Conservation (phyloP, 1,140 invertebrate species). For the Colletes latitarsis region DNA sequence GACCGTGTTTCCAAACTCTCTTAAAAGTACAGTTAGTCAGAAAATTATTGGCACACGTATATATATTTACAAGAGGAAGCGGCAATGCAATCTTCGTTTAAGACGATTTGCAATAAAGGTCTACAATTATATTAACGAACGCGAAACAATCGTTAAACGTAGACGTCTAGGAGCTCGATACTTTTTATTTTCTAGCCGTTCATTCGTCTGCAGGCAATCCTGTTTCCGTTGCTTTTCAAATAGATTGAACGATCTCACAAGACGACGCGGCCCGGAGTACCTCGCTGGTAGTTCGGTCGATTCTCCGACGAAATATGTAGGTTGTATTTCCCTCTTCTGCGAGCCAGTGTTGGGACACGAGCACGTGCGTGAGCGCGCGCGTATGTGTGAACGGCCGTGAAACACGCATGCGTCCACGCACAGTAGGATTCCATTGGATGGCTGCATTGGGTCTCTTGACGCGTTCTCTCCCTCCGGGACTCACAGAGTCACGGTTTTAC, state of each 20-base stretch:
- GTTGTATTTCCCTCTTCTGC: constrained; percentile 1
- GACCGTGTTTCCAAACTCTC: too few species aligned
- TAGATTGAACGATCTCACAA: constrained; percentile 8
- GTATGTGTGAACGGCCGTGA: background rate
- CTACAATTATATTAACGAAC: too few species aligned
- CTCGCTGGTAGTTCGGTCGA: constrained; percentile 10
- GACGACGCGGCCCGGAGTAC: background rate
- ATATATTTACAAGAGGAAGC: too few species aligned
- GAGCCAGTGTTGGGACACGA: background rate
- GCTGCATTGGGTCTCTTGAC: background rate
- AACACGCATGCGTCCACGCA: constrained; percentile 21
- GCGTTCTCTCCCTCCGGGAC: background rate
- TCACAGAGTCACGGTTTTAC: constrained; percentile 3
- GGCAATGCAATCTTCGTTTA: too few species aligned
- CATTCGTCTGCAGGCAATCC: background rate
- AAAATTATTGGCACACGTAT: too few species aligned
- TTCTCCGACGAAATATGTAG: constrained; percentile 21
- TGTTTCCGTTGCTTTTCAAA: background rate
- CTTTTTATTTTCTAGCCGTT: background rate
- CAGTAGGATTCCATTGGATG: background rate
- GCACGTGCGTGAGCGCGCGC: constrained; percentile 4
- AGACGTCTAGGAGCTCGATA: too few species aligned
- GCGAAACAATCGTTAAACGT: too few species aligned
- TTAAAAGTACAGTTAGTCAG: too few species aligned
- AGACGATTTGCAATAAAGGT: too few species aligned